A percentile compares a stretch with the other conserved stretches of the same genome.
Evolutionary conservation across 2,797 vertebrate species (phyloP).

Genomic region (Pangasius macronema): DNA sequence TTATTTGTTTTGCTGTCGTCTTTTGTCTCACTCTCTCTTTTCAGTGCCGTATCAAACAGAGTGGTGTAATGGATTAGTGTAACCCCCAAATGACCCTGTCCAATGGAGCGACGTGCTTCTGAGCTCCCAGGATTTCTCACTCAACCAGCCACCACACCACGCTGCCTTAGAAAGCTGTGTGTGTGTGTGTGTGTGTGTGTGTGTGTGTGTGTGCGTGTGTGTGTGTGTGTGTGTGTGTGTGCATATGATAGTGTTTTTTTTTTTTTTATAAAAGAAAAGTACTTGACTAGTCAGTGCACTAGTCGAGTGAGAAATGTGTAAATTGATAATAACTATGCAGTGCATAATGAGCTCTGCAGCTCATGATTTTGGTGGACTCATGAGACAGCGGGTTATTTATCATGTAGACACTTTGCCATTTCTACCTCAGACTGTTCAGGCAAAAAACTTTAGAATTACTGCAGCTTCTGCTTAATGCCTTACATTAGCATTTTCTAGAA

Average conservation of each 20-base stretch:
- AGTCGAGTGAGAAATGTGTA: conserved; percentile 42
- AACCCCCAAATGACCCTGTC: conserved; percentile 72
- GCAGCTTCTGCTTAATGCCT: conserved; percentile 28
- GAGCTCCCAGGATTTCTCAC: conserved; percentile 67
- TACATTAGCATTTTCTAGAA: conserved; percentile 26
- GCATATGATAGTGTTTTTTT: not conserved
- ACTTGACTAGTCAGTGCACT: conserved; percentile 34
- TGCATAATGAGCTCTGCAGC: conserved; percentile 50
- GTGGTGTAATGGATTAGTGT: conserved; percentile 56
- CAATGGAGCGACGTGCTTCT: conserved; percentile 64
- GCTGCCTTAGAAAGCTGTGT: conserved; percentile 48
- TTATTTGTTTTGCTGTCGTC: conserved; percentile 45
- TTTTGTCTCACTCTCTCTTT: conserved; percentile 43
- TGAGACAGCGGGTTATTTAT: conserved; percentile 56
- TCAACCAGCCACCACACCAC: conserved; percentile 65
- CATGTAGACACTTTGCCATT: conserved; percentile 45
- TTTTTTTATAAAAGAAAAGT: conserved; percentile 16
- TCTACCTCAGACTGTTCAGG: conserved; percentile 44
- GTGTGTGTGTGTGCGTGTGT: not conserved
- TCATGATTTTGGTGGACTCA: conserved; percentile 36
- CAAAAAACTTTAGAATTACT: conserved; percentile 35
- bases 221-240: not conserved
- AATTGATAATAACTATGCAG: conserved; percentile 43
- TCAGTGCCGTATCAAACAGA: conserved; percentile 60
- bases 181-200: conserved; percentile 4